A percentile compares a stretch with the other conserved stretches of the same genome.
phyloP scores from a whole-genome alignment of 2,797 vertebrate genomes.

The Tragopan temminckii region DNA sequence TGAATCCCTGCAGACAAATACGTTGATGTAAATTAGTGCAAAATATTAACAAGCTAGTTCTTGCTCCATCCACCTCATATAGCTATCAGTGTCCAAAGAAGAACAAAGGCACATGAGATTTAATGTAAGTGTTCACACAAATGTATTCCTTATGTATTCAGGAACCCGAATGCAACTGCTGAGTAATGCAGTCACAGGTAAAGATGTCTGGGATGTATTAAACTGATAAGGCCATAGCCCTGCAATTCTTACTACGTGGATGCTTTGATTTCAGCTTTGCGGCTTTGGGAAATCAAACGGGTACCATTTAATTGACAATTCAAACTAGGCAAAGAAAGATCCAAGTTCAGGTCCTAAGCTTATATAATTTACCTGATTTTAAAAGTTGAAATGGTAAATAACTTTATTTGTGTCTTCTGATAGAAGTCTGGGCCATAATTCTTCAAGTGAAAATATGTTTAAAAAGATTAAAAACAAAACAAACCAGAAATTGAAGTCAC shows the following conservation, averaged over 20 bases:
- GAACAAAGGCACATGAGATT: background rate
- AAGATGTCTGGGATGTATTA: background rate
- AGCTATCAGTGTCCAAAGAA: background rate
- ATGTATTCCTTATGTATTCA: background rate
- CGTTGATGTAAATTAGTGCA: background rate
- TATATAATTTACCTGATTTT: background rate
- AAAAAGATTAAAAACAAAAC: background rate
- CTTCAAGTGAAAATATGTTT: background rate
- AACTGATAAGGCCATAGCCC: background rate
- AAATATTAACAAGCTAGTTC: background rate
- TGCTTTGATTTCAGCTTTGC: background rate
- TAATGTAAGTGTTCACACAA: background rate
- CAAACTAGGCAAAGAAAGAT: accelerated
- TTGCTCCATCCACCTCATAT: background rate
- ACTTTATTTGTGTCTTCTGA: background rate
- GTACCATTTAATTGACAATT: background rate
- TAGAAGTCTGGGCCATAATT: background rate
- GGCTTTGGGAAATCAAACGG: background rate
- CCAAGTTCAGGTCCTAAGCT: background rate
- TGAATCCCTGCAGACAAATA: background rate
- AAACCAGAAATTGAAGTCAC: background rate
- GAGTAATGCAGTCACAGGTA: background rate
- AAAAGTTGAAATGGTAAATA: background rate
- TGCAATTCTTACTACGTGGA: background rate
- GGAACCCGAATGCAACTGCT: background rate